phyloP scores from a whole-genome alignment of 1,140 invertebrate genomes.

The Drosophila pruinosa region DNA sequence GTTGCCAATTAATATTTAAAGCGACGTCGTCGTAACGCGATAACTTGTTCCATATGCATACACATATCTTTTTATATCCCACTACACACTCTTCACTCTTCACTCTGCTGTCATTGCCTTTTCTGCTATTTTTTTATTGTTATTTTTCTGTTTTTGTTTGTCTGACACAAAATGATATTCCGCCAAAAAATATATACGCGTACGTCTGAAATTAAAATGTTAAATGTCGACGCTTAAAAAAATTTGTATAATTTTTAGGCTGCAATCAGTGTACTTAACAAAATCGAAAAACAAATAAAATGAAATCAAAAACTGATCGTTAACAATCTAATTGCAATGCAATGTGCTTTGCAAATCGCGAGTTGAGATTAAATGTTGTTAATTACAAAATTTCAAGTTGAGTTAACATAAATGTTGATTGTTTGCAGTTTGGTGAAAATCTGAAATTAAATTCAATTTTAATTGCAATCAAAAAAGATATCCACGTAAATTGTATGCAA shows the following conservation, averaged over 20 bases:
- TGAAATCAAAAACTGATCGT: slow-evolving; percentile 10
- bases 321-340: not conserved
- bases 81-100: not conserved
- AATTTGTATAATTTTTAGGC: slow-evolving; percentile 38
- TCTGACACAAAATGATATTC: slow-evolving; percentile 39
- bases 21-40: slow-evolving; percentile 50
- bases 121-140: slow-evolving; percentile 35
- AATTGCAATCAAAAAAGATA: not conserved
- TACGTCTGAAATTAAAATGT: slow-evolving; percentile 34
- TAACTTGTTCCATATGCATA: slow-evolving; percentile 72
- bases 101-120: not conserved
- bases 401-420: not conserved
- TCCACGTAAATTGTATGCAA: slow-evolving; percentile 43
- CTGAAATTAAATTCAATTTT: not conserved
- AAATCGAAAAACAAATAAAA: slow-evolving; percentile 24
- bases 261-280: not conserved
- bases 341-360: not conserved
- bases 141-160: slow-evolving; percentile 22
- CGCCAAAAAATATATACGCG: not conserved
- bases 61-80: not conserved
- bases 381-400: not conserved
- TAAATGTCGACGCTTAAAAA: slow-evolving; percentile 41
- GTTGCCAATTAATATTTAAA: slow-evolving; percentile 77
- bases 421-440: not conserved
- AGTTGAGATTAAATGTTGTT: not conserved